Evolutionary conservation across 2,113 vertebrate genomes (phyloP).

Genomic region (Noctilio leporinus): DNA sequence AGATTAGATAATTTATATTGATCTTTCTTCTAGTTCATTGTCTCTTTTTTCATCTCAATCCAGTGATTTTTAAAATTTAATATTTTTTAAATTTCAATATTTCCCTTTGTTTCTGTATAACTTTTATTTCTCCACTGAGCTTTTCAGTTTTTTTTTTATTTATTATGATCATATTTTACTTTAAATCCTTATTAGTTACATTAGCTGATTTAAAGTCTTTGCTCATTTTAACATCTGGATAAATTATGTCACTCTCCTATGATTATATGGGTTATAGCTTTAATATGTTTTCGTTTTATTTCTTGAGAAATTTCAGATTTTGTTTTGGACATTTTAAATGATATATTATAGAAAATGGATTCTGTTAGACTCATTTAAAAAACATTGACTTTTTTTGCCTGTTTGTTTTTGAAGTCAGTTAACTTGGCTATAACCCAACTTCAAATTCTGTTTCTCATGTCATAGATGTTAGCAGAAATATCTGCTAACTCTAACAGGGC

Average conservation of each 20-base stretch:
- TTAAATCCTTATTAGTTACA: not conserved
- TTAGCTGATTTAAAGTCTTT: constrained; percentile 24
- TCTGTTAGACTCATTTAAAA: not conserved
- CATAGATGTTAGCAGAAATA: not conserved
- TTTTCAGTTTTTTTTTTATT: constrained; percentile 1
- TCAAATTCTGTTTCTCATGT: not conserved
- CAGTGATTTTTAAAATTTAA: not conserved
- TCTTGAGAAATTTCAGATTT: not conserved
- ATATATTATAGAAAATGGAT: not conserved
- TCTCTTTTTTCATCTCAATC: not conserved
- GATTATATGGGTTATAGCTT: not conserved
- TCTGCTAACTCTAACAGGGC: not conserved
- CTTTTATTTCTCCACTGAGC: not conserved
- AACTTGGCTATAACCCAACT: not conserved
- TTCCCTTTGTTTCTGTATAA: not conserved
- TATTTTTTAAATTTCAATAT: not conserved
- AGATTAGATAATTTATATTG: not conserved
- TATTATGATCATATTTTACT: not conserved
- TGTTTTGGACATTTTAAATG: not conserved
- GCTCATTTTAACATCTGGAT: not conserved
- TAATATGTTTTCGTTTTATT: not conserved
- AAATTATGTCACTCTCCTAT: not conserved
- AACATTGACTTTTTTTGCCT: not conserved
- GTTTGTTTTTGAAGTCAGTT: not conserved
- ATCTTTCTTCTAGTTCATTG: not conserved